These are phyloP conservation scores for Metridium senile DNA, from an alignment of 92 coral and sea anemone genomes.

Conservation along the genomic window DNA sequence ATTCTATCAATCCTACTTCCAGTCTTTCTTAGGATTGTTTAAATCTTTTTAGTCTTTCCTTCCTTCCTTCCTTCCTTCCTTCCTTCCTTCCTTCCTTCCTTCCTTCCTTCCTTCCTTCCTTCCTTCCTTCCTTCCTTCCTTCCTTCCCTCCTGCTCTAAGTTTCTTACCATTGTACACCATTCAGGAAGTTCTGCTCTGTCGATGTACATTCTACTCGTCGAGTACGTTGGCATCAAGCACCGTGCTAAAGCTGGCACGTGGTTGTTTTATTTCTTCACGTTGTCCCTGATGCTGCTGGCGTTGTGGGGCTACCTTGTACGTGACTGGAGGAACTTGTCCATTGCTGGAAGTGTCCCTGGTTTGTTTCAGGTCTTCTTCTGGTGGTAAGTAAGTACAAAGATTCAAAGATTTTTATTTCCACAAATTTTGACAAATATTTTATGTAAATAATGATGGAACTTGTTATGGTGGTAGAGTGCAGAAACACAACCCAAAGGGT, in stretches of 20 bases:
- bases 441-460: background rate
- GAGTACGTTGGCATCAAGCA: slow-evolving; percentile 44
- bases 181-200: slow-evolving; percentile 32
- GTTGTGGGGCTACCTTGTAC: slow-evolving; percentile 37
- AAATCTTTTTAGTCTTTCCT: too few species aligned
- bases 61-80: too few species aligned
- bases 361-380: slow-evolving; percentile 23
- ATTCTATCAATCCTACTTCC: background rate
- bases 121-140: too few species aligned
- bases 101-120: too few species aligned
- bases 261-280: slow-evolving; percentile 53
- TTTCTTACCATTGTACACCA: too few species aligned
- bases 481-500: too few species aligned
- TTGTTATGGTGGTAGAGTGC: too few species aligned
- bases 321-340: slow-evolving; percentile 59
- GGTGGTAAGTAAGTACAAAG: slow-evolving; percentile 24
- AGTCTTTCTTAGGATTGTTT: too few species aligned
- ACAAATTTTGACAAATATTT: too few species aligned
- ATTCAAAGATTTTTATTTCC: too few species aligned
- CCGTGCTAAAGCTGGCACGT: slow-evolving; percentile 43
- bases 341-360: slow-evolving; percentile 49
- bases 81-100: too few species aligned
- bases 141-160: too few species aligned
- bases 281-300: slow-evolving; percentile 52
- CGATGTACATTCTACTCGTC: slow-evolving; percentile 12